Percentiles rank a stretch among this genome's conserved stretches.
These are phyloP conservation scores for Chromobotia macracanthus DNA, from an alignment of 2,797 vertebrate species.

Conservation along the genomic window DNA sequence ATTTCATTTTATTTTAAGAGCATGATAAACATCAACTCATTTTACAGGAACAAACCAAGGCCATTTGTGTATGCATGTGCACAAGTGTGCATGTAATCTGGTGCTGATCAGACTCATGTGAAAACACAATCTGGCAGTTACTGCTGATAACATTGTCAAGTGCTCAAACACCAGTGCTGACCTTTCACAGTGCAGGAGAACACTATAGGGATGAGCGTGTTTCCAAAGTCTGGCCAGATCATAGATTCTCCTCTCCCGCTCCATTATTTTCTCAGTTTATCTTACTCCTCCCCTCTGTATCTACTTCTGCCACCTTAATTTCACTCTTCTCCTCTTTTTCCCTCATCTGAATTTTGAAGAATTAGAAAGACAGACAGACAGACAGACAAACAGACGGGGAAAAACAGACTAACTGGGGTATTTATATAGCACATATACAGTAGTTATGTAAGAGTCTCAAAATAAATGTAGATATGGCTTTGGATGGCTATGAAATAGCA, in stretches of 20 bases:
- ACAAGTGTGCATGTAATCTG: slow-evolving; percentile 71
- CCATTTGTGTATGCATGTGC: slow-evolving; percentile 58
- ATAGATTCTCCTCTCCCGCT: slow-evolving; percentile 25
- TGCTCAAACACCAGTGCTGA: slow-evolving; percentile 65
- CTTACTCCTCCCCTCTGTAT: slow-evolving; percentile 18
- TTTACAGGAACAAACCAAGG: slow-evolving; percentile 68
- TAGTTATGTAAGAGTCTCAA: slow-evolving; percentile 4
- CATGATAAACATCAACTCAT: slow-evolving; percentile 78
- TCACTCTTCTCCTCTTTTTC: slow-evolving; percentile 22
- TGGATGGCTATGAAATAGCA: neutral
- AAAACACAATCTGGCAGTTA: slow-evolving; percentile 82
- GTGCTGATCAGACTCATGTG: slow-evolving; percentile 76
- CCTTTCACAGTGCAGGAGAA: slow-evolving; percentile 73
- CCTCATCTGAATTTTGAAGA: slow-evolving; percentile 21
- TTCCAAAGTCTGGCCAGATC: slow-evolving; percentile 42
- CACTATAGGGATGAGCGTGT: slow-evolving; percentile 14
- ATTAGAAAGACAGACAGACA: slow-evolving; percentile 23
- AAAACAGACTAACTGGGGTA: slow-evolving; percentile 22
- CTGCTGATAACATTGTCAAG: slow-evolving; percentile 80
- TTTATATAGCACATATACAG: slow-evolving; percentile 10
- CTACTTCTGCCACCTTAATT: slow-evolving; percentile 19
- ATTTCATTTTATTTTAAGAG: slow-evolving; percentile 62
- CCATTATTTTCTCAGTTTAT: slow-evolving; percentile 23
- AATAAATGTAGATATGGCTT: slow-evolving; percentile 11
- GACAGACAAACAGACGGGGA: slow-evolving; percentile 5